Base-by-base conservation (phyloP, 2,113 vertebrate species). In the Vanacampus margaritifer region DNA sequence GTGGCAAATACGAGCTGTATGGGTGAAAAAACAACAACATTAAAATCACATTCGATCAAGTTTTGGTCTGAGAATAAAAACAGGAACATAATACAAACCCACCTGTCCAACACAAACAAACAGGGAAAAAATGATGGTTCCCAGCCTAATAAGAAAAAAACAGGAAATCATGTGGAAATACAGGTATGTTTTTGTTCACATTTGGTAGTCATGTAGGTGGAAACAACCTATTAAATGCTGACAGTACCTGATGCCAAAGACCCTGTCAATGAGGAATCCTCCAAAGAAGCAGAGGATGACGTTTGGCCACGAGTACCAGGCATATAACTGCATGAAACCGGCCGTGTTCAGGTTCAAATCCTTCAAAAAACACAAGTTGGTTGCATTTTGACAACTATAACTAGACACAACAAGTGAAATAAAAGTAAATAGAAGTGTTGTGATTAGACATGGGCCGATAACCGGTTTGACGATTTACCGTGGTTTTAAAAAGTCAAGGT, bases 291-390 rank as follows among this genome's bases (percentile, higher is more conserved):
- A 99, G 16, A 99, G 93, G 3, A 98, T 50, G 26, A 99, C 97
- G 0, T 99, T 99, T 69, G 97, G 97, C 97, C 97, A 99, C 5
- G 97, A 99, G 78, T 99, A 99, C 95, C 96, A 98, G 45, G 97
- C 94, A 17, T 99, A 99, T 10, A 99, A 90, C 0, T 95, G 90
- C 97, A 99, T 99, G 90, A 99, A 99, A 48, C 82, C 74, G 0
- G 93, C 90, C 0, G 97, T 98, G 88, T 93, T 95, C 81, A 96
- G 81, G 64, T 91, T 90, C 95, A 99, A 94, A 66, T 98, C 96
- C 97, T 99, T 9, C 21, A 41, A 35, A 14, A 76, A 71, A 37
- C 24, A 67, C 3, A 60, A 1, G 5, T 45, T 17, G 10, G 6
- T 14, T 23, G 3, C 10, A 26, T 45, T 14, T 41, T 7, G 37